Percentiles rank a stretch among this genome's conserved stretches.
Conservation (phyloP, 2,113 vertebrate species). For the Platysteira castanea region DNA sequence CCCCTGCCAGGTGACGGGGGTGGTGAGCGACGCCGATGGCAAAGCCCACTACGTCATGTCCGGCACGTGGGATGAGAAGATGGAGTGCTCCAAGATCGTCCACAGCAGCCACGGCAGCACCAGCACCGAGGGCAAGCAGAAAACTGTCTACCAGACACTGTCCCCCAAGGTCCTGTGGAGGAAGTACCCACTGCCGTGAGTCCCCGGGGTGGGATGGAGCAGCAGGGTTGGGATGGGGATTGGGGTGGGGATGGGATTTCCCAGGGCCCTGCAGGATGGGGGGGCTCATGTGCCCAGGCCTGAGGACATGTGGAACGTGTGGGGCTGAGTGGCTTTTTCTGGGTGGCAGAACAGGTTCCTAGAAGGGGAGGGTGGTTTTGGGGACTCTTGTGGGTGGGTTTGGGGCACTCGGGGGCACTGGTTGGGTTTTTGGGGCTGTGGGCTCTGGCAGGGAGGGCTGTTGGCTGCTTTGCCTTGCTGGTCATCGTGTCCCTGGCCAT, state of each 20-base stretch:
- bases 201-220: background rate
- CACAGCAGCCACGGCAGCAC: conserved; percentile 88
- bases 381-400: background rate
- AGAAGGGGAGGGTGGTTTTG: background rate
- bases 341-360: background rate
- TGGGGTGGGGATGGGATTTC: background rate
- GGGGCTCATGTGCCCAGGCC: background rate
- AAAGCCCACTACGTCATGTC: conserved; percentile 94
- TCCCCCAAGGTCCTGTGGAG: conserved; percentile 92
- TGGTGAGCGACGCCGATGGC: conserved; percentile 82
- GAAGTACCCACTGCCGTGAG: conserved; percentile 96
- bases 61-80: conserved; percentile 95
- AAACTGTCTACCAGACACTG: conserved; percentile 94
- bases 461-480: background rate
- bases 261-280: fast-evolving
- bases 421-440: background rate
- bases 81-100: conserved; percentile 90
- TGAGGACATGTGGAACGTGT: background rate
- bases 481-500: background rate
- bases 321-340: background rate
- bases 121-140: conserved; percentile 88
- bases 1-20: conserved; percentile 86
- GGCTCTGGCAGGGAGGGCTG: background rate
- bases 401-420: fast-evolving
- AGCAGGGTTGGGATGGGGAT: background rate